Evolutionary conservation across 1,140 invertebrate genomes (phyloP).

Genomic region (Oryctes rhinoceros): DNA sequence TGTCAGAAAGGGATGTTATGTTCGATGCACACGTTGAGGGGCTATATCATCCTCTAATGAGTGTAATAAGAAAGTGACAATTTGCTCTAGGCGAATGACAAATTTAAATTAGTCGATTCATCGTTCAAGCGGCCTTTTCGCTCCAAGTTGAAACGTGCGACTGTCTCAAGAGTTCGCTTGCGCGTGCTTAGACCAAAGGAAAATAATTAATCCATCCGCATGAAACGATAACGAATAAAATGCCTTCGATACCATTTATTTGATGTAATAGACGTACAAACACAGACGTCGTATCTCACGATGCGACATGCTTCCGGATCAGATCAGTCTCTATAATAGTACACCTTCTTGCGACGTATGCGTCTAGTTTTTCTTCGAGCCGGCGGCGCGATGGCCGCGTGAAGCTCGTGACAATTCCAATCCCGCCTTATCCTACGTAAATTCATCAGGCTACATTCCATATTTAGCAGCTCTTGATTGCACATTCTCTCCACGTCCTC

Average conservation of each 20-base stretch:
- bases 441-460: slow-evolving; percentile 24
- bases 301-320: too few species aligned
- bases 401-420: slow-evolving; percentile 33
- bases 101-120: slow-evolving; percentile 1
- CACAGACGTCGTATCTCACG: too few species aligned
- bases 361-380: not conserved
- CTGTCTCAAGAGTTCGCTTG: not conserved
- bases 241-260: too few species aligned
- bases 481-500: slow-evolving; percentile 39
- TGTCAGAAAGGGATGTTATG: too few species aligned
- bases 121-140: not conserved
- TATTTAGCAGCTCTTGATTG: slow-evolving; percentile 35
- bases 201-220: too few species aligned
- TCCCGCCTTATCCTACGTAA: slow-evolving; percentile 23
- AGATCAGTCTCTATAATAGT: not conserved
- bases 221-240: too few species aligned
- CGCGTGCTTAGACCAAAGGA: too few species aligned
- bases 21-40: too few species aligned
- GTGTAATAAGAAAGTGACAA: not conserved
- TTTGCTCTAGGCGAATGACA: not conserved
- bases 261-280: too few species aligned
- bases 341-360: not conserved
- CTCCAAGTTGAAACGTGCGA: not conserved
- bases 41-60: not conserved
- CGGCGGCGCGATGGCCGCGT: slow-evolving; percentile 1